Evolutionary conservation across 92 coral and sea anemone genomes (phyloP), one percentile per base, ranked within the genome.

Genomic region (Palythoa grandis): DNA sequence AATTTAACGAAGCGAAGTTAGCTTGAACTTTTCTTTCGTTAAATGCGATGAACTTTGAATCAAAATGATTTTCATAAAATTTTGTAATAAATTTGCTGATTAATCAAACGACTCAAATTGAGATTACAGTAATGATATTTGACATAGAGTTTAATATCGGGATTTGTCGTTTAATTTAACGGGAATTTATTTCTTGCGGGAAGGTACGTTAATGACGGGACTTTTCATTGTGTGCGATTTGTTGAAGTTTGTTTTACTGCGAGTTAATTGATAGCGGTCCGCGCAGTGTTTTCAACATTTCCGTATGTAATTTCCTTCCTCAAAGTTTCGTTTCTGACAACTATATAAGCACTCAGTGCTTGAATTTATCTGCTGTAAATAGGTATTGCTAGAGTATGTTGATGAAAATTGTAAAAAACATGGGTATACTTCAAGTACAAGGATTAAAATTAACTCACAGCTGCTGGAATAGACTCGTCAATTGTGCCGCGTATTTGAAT

Each of bases 251-350:
- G 79, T 86, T 87, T 87, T 91, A 78, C 83, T 70, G 67, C 76
- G 43, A 87, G 82, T 83, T 91, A 87, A 91, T 91, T 87, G 93
- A 70, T 87, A 91, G 91, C 91, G 93, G 91, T 91, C 72, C 72
- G 86, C 72, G 86, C 48, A 56, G 85, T 90, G 67, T 83, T 76
- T 77, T 76, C 74, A 68, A 52, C 52, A 83, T 87, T 83, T 90
- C 93, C 93, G 90, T 9, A 24, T 83, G 77, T 70, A 83, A 83
- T 73, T 83, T 83, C 87, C 87, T 83, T 15, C 50, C 58, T 78
- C 74, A 14, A 35, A 22, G 40, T 43, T 66, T 63, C 58, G 40
- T 65, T 63, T 66, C 60, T 80, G 85, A 80, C 85, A 80, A 80
- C 74, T 22, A 39, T 80, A 66, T 80, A 66, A 65, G 85, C 63